These are phyloP conservation scores for Brachyopa scutellaris DNA, from an alignment of 2,888 invertebrate genomes.

Conservation along the genomic window DNA sequence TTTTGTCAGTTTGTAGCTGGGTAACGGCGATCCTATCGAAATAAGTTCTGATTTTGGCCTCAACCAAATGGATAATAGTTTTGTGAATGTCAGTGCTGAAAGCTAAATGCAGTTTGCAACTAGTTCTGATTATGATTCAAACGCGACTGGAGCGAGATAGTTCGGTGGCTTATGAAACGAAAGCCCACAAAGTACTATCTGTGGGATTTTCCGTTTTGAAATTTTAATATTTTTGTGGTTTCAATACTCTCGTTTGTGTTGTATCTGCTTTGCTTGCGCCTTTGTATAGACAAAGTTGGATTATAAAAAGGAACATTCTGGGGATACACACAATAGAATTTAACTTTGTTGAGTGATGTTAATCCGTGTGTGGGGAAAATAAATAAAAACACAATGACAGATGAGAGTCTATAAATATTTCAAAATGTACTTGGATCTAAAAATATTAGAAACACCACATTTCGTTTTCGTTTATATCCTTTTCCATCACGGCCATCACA, in stretches of 20 bases:
- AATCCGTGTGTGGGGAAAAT: neutral
- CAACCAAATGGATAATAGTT: slow-evolving; percentile 64
- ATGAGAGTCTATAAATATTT: neutral
- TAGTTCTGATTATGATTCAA: slow-evolving; percentile 28
- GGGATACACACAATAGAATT: neutral
- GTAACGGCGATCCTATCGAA: neutral
- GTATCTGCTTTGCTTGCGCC: too few relatives aligned
- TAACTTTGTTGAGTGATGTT: slow-evolving; percentile 21
- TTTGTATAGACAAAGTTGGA: neutral
- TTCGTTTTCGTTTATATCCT: neutral
- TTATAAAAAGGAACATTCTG: neutral
- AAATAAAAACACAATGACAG: neutral
- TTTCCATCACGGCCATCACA: neutral
- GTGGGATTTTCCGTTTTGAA: neutral
- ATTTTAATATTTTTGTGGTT: neutral
- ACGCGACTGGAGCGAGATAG: slow-evolving; percentile 21
- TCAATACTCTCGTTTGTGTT: too few relatives aligned
- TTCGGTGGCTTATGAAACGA: neutral
- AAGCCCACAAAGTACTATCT: neutral
- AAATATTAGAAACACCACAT: neutral
- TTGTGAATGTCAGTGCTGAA: slow-evolving; percentile 26
- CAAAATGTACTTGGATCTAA: neutral
- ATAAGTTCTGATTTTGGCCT: slow-evolving; percentile 66
- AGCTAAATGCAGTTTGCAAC: neutral
- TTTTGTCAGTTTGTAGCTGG: slow-evolving; percentile 8